phyloP scores from a whole-genome alignment of 2,888 invertebrate genomes.

The Podotricha telesiphe region DNA sequence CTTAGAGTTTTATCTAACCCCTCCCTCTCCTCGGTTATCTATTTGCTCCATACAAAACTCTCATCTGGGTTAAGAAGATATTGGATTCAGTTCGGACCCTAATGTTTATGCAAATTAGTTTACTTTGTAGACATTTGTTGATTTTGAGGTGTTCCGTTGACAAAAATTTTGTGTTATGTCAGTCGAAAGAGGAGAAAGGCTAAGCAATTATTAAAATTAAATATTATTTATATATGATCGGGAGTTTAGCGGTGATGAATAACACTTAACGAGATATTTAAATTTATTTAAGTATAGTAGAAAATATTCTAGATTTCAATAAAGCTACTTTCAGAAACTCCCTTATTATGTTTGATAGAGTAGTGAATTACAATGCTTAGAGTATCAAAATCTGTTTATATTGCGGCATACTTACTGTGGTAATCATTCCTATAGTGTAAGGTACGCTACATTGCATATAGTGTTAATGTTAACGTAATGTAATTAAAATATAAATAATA shows the following conservation, averaged over 20 bases:
- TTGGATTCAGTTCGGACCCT: conserved; percentile 65
- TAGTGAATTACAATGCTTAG: neutral
- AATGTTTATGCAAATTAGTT: conserved; percentile 62
- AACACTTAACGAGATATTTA: neutral
- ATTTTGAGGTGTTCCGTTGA: conserved; percentile 36
- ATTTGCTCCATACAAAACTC: conserved; percentile 56
- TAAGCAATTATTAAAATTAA: conserved; percentile 39
- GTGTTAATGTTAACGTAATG: neutral
- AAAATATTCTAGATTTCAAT: neutral
- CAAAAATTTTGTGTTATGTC: conserved; percentile 41
- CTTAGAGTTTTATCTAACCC: conserved; percentile 79
- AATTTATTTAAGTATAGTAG: neutral
- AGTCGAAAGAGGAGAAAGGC: conserved; percentile 39
- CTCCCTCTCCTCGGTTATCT: conserved; percentile 61
- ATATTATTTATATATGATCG: conserved; percentile 32
- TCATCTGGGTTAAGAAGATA: conserved; percentile 70
- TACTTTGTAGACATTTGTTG: conserved; percentile 47
- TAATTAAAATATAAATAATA: no score
- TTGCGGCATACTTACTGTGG: conserved; percentile 5
- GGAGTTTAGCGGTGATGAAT: neutral
- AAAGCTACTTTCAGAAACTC: neutral
- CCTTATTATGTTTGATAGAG: neutral
- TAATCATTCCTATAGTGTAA: conserved; percentile 1
- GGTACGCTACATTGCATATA: no score
- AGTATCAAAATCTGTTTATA: conserved; percentile 4